Base-by-base conservation (phyloP, 1,140 invertebrate genomes). In the Diplogasteroides magnus region DNA sequence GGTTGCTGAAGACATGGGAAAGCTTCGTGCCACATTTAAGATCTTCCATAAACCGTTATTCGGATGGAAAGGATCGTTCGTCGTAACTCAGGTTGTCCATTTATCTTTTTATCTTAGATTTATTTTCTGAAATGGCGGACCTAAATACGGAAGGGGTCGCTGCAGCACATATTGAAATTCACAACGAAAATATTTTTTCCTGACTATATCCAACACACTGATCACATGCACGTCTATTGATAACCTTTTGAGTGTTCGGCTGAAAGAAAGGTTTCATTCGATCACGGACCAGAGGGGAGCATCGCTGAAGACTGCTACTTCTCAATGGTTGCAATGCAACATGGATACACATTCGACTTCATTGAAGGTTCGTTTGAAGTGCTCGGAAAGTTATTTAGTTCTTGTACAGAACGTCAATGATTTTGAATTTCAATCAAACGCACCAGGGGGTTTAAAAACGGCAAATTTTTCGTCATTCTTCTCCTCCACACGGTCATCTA, bases 251-350 rank as follows among this genome's bases (percentile, higher is more conserved):
- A 94, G 90, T 89, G 91, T 63, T 88, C 87, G 78, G 92, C 92
- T 1, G 94, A 97, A 84, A 88, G 89, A 77, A 87, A 89, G 71
- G 92, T 97, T 0, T 92, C 92, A 0, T 97, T 94, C 85, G 92
- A 97, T 84, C 94, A 96, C 84, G 94, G 94, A 11, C 86, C 91
- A 59, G 93, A 96, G 84, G 93, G 93, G 29, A 95, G 92, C 0
- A 91, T 97, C n/a, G 94, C 94, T 28, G 94, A 97, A 84, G 94
- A 97, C 83, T 95, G 92, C 81, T 97, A 89, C 82, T 97, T 97
- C 85, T 92, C 91, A 0, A 93, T 97, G 91, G 89, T 90, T 70
- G 94, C 94, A 0, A 82, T 74, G 67, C 66, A 75, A 15, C 76
- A 81, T 61, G 79, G 79, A 28, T 83, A 78, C 68, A 87, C 89